Conservation (phyloP, 2,888 invertebrate genomes). For the Cerceris ruficornis region DNA sequence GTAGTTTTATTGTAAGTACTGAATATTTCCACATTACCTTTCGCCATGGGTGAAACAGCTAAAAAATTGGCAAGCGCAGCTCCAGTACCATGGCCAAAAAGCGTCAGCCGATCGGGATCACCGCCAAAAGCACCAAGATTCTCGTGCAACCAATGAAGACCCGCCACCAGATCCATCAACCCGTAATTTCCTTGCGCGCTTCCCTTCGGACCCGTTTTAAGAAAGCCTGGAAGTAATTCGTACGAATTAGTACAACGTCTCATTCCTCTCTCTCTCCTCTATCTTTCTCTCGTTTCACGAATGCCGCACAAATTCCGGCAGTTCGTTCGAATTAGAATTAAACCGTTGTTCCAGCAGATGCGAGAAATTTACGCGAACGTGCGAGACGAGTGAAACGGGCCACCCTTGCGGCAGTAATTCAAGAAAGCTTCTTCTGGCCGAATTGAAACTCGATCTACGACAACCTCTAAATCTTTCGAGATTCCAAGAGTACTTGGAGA, state of each 20-base stretch:
- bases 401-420: too few species aligned
- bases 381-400: too few species aligned
- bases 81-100: slow-evolving; percentile 98
- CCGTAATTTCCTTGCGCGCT: slow-evolving; percentile 96
- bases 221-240: slow-evolving; percentile 87
- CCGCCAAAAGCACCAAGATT: slow-evolving; percentile 98
- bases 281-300: neutral
- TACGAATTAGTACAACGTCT: slow-evolving; percentile 25
- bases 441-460: neutral
- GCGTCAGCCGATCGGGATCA: slow-evolving; percentile 94
- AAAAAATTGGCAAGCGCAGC: slow-evolving; percentile 98
- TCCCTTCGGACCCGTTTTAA: slow-evolving; percentile 94
- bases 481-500: neutral
- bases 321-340: slow-evolving; percentile 3
- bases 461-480: neutral
- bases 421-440: neutral
- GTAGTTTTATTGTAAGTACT: neutral
- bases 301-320: neutral
- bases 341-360: slow-evolving; percentile 2
- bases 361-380: too few species aligned
- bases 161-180: slow-evolving; percentile 95
- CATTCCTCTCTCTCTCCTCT: neutral
- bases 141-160: slow-evolving; percentile 97
- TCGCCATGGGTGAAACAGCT: slow-evolving; percentile 96
- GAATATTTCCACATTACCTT: slow-evolving; percentile 85